Conservation (phyloP, 2,113 vertebrate species). For the Oreochromis tanganicae region DNA sequence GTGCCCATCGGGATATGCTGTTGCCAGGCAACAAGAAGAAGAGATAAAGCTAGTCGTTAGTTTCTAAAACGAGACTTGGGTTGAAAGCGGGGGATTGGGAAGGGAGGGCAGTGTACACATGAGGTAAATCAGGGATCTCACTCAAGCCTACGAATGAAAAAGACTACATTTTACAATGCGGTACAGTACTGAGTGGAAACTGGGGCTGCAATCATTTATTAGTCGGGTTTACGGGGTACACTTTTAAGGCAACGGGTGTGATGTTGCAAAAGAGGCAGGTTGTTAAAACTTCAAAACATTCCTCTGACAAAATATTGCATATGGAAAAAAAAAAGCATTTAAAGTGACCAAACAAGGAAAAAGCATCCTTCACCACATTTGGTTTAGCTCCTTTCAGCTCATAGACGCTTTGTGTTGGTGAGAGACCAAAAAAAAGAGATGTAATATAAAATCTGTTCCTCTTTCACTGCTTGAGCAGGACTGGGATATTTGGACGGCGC, state of each 20-base stretch:
- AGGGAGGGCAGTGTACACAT: conserved; percentile 45
- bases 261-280: conserved; percentile 1
- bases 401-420: background rate
- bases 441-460: conserved; percentile 22
- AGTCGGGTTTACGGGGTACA: conserved; percentile 38
- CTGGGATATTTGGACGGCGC: conserved; percentile 24
- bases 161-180: conserved; percentile 43
- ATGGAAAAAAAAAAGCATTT: conserved; percentile 25
- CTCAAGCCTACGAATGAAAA: conserved; percentile 33
- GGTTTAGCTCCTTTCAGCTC: conserved; percentile 36
- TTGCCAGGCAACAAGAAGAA: conserved; percentile 67
- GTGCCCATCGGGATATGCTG: conserved; percentile 57
- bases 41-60: conserved; percentile 63
- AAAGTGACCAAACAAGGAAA: conserved; percentile 36
- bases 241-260: conserved; percentile 16
- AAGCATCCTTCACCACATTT: conserved; percentile 30
- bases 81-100: conserved; percentile 15
- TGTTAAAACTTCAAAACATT: conserved; percentile 12
- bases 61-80: conserved; percentile 64
- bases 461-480: conserved; percentile 4
- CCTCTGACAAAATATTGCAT: background rate
- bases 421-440: background rate
- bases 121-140: conserved; percentile 43
- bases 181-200: conserved; percentile 44
- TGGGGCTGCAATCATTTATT: conserved; percentile 61